These are phyloP conservation scores for Hassar affinis DNA, from an alignment of 2,113 vertebrate genomes.

Conservation along the genomic window DNA sequence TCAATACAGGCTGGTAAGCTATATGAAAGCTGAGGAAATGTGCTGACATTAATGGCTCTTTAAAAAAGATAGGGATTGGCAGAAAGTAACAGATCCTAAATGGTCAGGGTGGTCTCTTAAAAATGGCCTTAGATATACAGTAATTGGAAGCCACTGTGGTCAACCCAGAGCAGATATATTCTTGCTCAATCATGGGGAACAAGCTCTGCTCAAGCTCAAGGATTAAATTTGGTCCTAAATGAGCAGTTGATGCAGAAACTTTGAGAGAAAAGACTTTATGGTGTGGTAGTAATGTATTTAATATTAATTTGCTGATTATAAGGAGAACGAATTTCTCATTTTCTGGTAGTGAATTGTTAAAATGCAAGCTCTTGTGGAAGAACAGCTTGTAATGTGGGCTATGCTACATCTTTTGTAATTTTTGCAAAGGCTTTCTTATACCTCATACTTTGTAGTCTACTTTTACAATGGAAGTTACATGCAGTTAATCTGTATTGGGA, in stretches of 20 bases:
- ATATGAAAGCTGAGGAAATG: not conserved
- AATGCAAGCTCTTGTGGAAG: not conserved
- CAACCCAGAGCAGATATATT: not conserved
- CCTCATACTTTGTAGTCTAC: not conserved
- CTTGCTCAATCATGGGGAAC: not conserved
- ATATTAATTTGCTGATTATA: not conserved
- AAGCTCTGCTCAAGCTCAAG: not conserved
- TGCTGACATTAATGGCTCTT: not conserved
- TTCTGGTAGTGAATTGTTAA: not conserved
- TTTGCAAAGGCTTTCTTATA: no score
- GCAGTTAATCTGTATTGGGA: not conserved
- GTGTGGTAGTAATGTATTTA: not conserved
- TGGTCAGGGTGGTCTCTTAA: not conserved
- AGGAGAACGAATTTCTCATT: not conserved
- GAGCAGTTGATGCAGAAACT: not conserved
- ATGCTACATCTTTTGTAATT: not conserved
- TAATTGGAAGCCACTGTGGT: not conserved
- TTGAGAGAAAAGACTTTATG: not conserved
- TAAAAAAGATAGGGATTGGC: not conserved
- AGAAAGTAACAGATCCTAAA: not conserved
- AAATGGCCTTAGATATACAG: not conserved
- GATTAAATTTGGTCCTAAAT: not conserved
- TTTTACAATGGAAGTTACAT: not conserved
- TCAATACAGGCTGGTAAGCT: not conserved
- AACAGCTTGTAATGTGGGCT: not conserved